Evolutionary conservation across 2,888 invertebrate genomes (phyloP).

Genomic region (Sphinx pinastri): DNA sequence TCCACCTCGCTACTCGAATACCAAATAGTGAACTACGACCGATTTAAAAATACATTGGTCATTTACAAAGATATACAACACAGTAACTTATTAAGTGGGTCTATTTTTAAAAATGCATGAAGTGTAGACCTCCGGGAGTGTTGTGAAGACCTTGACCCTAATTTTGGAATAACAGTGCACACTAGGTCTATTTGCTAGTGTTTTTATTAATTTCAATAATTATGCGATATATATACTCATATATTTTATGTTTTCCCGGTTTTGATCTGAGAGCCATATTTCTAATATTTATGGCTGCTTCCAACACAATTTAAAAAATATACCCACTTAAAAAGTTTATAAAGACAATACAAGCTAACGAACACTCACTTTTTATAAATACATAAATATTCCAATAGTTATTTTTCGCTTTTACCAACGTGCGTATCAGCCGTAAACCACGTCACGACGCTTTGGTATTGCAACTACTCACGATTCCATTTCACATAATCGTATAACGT

Average conservation of each 20-base stretch:
- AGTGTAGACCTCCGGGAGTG: background rate
- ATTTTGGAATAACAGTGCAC: background rate
- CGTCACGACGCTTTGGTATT: background rate
- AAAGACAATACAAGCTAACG: conserved; percentile 37
- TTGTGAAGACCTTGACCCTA: background rate
- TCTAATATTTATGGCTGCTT: background rate
- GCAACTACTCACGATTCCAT: background rate
- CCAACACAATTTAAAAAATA: background rate
- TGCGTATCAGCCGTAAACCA: background rate
- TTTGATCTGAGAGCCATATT: background rate
- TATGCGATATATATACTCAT: background rate
- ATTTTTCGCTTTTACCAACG: conserved; percentile 6
- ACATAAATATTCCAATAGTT: conserved; percentile 39
- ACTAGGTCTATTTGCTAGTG: conserved; percentile 1
- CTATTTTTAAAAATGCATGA: background rate
- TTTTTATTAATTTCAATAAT: background rate
- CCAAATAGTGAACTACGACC: conserved; percentile 37
- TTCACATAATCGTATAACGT: background rate
- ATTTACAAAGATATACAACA: conserved; percentile 43
- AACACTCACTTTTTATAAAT: conserved; percentile 37
- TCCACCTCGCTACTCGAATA: conserved; percentile 29
- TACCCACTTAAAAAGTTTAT: conserved; percentile 29
- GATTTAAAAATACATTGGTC: conserved; percentile 46
- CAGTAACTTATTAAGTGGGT: conserved; percentile 31
- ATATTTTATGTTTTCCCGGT: no score